Evolutionary conservation across 1,140 invertebrate genomes (phyloP), one percentile per base, ranked within the genome.

Genomic region (Aphelenchoides besseyi): DNA sequence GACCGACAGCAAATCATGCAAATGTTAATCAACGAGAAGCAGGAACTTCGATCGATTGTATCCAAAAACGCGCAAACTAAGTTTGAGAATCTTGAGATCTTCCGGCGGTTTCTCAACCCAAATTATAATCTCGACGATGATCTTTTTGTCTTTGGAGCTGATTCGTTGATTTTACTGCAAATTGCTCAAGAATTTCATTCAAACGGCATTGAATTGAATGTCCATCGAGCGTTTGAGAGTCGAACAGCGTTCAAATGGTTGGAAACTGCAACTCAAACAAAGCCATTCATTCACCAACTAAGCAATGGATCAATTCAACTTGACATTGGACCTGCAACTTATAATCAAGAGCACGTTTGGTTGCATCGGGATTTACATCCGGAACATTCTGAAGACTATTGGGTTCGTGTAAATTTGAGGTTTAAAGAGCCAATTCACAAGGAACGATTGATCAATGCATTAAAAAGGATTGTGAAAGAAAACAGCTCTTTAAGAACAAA

Each of bases 321-420:
- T 16, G 23, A 1, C 12, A 1, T 26, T 23, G 63, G 32, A 5
- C 55, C 55, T 23, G 55, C 32, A n/a, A 66, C 36, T 5, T 72
- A 29, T 16, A 72, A 72, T 54, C 70, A 72, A 30, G 70, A 72
- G 53, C 69, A 71, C 33, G 23, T 72, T 1, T 72, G 70, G 70
- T 28, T 72, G 23, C n/a, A 59, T 28, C n/a, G 28, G 5, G 26
- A 61, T 74, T 32, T 70, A 5, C 32, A 61, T 23, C 26, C 57
- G 1, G 32, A 73, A 12, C 9, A n/a, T 37, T 16, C 29, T 16
- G 67, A 70, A 9, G n/a, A 26, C 33, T 69, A 69, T 30, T n/a
- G 23, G 61, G 3, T 69, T 68, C 16, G n/a, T 16, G 16, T 69
- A 23, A 23, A 23, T 2, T 37, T 69, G 64, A 16, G 16, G 64